A percentile compares a stretch with the other conserved stretches of the same genome.
phyloP scores from a whole-genome alignment of 2,113 vertebrate genomes.

The Mola mola region DNA sequence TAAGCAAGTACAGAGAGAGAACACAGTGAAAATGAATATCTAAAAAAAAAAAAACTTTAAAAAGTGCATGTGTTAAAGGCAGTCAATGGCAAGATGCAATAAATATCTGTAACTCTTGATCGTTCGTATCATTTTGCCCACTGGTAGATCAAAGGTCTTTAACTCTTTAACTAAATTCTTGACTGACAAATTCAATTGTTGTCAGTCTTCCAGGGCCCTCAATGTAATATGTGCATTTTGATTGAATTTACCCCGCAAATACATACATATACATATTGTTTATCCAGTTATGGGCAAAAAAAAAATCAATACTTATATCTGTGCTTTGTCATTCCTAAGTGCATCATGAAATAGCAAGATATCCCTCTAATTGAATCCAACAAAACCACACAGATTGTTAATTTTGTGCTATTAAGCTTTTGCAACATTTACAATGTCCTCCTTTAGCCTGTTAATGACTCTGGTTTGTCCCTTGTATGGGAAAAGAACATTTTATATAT shows the following conservation, averaged over 20 bases:
- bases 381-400: conserved; percentile 93
- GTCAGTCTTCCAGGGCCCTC: conserved; percentile 89
- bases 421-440: conserved; percentile 88
- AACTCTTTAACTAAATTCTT: conserved; percentile 99
- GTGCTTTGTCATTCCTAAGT: conserved; percentile 97
- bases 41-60: background rate
- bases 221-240: conserved; percentile 97
- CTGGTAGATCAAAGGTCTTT: conserved; percentile 95
- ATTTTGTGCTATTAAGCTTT: conserved; percentile 94
- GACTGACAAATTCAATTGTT: conserved; percentile 99
- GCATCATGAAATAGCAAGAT: conserved; percentile 96
- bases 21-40: conserved; percentile 22
- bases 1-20: conserved; percentile 10
- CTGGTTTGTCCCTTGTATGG: conserved; percentile 83
- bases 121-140: conserved; percentile 86
- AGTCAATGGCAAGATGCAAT: conserved; percentile 29
- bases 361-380: conserved; percentile 93
- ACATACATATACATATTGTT: conserved; percentile 99
- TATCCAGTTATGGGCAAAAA: conserved; percentile 95
- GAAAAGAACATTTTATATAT: conserved; percentile 93
- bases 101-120: conserved; percentile 78
- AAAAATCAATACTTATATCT: conserved; percentile 98
- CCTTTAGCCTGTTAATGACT: conserved; percentile 75
- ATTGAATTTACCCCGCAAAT: conserved; percentile 96
- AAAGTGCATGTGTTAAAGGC: conserved; percentile 3